Conservation (phyloP, 2,113 vertebrate genomes). For the Ictalurus furcatus region DNA sequence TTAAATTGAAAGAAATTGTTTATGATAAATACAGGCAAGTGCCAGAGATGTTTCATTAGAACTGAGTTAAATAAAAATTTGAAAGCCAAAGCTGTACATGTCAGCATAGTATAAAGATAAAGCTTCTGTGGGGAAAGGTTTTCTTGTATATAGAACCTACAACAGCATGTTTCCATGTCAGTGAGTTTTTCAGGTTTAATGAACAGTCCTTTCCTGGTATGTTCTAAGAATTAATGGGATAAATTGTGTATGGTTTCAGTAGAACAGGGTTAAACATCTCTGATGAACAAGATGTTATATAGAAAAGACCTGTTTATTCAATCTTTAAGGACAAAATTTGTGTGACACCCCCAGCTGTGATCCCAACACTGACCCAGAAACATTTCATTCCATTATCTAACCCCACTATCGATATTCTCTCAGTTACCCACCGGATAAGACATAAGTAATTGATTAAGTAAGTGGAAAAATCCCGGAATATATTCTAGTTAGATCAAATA, state of each 20-base stretch:
- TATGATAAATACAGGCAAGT: background rate
- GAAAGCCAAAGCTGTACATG: background rate
- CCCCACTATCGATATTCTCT: slow-evolving; percentile 39
- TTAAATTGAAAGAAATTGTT: background rate
- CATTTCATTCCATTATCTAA: slow-evolving; percentile 35
- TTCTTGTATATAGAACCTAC: background rate
- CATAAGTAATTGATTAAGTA: slow-evolving; percentile 47
- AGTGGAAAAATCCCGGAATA: slow-evolving; percentile 35
- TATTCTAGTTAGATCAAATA: slow-evolving; percentile 27
- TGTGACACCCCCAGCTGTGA: slow-evolving; percentile 1
- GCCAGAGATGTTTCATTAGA: background rate
- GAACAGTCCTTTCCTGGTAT: background rate
- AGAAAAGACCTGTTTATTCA: slow-evolving; percentile 3
- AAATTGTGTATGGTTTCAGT: background rate
- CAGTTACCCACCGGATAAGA: slow-evolving; percentile 37
- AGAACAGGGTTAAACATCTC: background rate
- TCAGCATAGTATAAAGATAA: background rate
- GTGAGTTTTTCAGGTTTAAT: background rate
- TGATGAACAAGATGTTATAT: slow-evolving; percentile 13
- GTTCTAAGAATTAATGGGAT: background rate
- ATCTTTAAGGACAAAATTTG: background rate
- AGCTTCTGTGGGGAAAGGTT: background rate
- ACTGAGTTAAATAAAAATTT: background rate
- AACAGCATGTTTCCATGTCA: background rate
- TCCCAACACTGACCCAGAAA: slow-evolving; percentile 40